phyloP scores from a whole-genome alignment of 1,140 invertebrate genomes.

The Drosophila pectinifera region DNA sequence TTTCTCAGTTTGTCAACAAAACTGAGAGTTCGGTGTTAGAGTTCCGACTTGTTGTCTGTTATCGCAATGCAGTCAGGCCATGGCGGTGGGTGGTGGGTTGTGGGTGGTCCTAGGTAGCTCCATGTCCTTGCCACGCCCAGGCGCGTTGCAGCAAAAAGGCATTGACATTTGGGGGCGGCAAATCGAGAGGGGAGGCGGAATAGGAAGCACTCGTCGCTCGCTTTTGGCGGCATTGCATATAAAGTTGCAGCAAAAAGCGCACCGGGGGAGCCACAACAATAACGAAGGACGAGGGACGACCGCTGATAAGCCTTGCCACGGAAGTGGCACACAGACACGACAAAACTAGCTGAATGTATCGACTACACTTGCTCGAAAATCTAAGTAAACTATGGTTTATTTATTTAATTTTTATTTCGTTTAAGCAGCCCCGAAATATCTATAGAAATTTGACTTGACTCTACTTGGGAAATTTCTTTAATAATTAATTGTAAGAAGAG shows the following conservation, averaged over 20 bases:
- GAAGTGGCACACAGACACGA: slow-evolving; percentile 48
- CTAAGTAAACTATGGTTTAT: too few species aligned
- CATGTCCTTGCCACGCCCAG: slow-evolving; percentile 25
- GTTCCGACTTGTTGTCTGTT: slow-evolving; percentile 58
- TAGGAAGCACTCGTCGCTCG: slow-evolving; percentile 38
- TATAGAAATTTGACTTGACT: too few species aligned
- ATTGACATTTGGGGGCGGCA: slow-evolving; percentile 54
- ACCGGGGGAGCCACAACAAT: slow-evolving; percentile 59
- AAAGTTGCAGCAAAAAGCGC: slow-evolving; percentile 71
- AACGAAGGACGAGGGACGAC: slow-evolving; percentile 63
- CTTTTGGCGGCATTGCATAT: slow-evolving; percentile 54
- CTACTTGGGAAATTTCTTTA: neutral
- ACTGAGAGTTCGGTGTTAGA: slow-evolving; percentile 52
- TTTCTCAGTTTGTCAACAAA: slow-evolving; percentile 80
- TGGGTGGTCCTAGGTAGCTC: too few species aligned
- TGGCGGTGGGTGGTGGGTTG: slow-evolving; percentile 5
- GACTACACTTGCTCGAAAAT: neutral
- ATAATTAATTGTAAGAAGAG: neutral
- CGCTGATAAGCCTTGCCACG: slow-evolving; percentile 68
- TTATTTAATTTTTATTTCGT: too few species aligned
- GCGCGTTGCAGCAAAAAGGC: slow-evolving; percentile 65
- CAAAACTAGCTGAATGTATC: slow-evolving; percentile 16
- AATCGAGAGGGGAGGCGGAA: slow-evolving; percentile 5
- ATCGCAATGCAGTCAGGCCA: slow-evolving; percentile 64
- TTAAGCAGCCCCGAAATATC: too few species aligned